Percentiles rank a stretch among this genome's conserved stretches.
Evolutionary conservation across 2,113 vertebrate genomes (phyloP).

Genomic region (Hemiscyllium ocellatum): DNA sequence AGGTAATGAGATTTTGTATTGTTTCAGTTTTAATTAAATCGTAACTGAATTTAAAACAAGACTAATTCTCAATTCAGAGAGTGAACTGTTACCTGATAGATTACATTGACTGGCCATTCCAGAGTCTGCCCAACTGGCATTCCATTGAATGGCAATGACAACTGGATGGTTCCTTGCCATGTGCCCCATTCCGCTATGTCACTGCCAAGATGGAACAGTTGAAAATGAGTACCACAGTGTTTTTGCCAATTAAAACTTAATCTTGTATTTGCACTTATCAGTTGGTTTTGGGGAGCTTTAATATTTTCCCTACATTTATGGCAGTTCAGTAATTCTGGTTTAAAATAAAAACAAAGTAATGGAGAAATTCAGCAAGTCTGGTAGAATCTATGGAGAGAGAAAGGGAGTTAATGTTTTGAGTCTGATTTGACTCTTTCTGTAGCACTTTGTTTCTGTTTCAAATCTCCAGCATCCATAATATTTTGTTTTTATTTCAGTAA

Average conservation of each 20-base stretch:
- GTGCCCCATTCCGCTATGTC: background rate
- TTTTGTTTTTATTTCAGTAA: too few relatives aligned
- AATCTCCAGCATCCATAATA: too few relatives aligned
- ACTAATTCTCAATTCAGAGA: background rate
- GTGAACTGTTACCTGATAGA: background rate
- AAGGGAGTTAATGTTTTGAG: too few relatives aligned
- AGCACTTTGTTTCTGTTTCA: too few relatives aligned
- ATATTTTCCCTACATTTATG: background rate
- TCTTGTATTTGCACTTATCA: background rate
- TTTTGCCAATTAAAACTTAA: background rate
- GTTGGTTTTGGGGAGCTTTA: background rate
- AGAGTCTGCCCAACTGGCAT: background rate
- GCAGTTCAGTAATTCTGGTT: background rate
- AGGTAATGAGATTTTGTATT: constrained; percentile 58
- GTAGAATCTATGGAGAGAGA: too few relatives aligned
- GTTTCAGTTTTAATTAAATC: background rate
- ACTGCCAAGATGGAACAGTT: background rate
- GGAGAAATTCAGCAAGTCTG: too few relatives aligned
- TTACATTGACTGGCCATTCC: background rate
- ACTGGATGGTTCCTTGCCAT: background rate
- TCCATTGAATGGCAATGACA: background rate
- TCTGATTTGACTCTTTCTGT: too few relatives aligned
- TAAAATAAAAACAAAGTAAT: too few relatives aligned
- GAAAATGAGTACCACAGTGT: background rate
- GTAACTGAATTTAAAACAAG: background rate